Base-by-base conservation (phyloP, 2,797 vertebrate genomes). In the Champsocephalus gunnari region DNA sequence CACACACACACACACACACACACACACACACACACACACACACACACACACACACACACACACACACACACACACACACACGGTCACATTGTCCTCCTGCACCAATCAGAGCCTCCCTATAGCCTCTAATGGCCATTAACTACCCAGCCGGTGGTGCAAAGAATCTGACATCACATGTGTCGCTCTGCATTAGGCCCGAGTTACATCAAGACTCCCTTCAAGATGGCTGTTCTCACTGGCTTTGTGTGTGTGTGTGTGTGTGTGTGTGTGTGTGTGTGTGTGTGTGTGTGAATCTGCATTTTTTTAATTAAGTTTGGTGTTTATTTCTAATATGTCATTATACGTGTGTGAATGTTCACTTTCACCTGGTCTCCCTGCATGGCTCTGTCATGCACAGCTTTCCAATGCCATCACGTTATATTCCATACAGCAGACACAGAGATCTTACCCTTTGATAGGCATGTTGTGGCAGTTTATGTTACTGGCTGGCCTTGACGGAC, bases 91-190 rank as follows among this genome's bases (percentile, higher is more conserved):
- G 86, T 83, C 80, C 66, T 79, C 66, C 51, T 82, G 24, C 81
- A 88, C 85, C 84, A 84, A 89, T 91, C 83, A 81, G 70, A 86
- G 80, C 41, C 58, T 73, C 41, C 57, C 65, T 72, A 66, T 38
- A 75, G 75, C 80, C 74, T 92, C 87, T 92, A 90, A 93, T 92
- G 86, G 84, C 87, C 84, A 89, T 92, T 93, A 92, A 93, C 88
- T 85, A 88, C 76, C 66, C 89, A 92, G 87, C 90, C 90, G 88
- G 90, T 93, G 90, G 92, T 93, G 91, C 74, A 86, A 94, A 93
- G 89, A 93, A 90, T 92, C 77, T 92, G 88, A 94, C 92, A 92
- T 94, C 90, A 89, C 85, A 79, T 87, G 60, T 82, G 93, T 93
- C 93, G 90, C 82, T 85, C 76, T 69, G 75, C 50, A 88, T 95